Percentiles rank a stretch among this genome's conserved stretches.
These are phyloP conservation scores for Diploptera punctata DNA, from an alignment of 2,888 invertebrate genomes.

Conservation along the genomic window DNA sequence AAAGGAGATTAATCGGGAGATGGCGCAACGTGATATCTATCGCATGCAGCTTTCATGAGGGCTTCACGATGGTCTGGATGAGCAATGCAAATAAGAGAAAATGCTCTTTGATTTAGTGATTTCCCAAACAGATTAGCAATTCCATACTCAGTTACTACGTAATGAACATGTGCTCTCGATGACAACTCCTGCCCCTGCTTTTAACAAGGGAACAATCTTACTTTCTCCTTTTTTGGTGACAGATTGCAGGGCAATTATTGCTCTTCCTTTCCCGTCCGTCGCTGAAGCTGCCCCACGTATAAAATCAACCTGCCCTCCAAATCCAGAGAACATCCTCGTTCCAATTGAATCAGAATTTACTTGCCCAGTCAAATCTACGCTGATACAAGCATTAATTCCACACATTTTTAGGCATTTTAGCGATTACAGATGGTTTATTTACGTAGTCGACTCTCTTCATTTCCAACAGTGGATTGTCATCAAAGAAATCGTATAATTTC, in stretches of 20 bases:
- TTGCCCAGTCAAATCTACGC: slow-evolving; percentile 92
- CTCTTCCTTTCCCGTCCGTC: slow-evolving; percentile 84
- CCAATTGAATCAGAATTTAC: slow-evolving; percentile 94
- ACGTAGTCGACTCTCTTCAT: slow-evolving; percentile 66
- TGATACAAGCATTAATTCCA: slow-evolving; percentile 95
- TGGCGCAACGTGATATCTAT: slow-evolving; percentile 81
- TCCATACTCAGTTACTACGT: slow-evolving; percentile 92
- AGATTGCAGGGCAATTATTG: slow-evolving; percentile 90
- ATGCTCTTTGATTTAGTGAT: slow-evolving; percentile 85
- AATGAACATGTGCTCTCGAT: slow-evolving; percentile 89
- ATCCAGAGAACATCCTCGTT: slow-evolving; percentile 74
- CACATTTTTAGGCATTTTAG: too few relatives aligned
- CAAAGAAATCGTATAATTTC: slow-evolving; percentile 87
- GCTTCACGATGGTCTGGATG: slow-evolving; percentile 86
- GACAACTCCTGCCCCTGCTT: slow-evolving; percentile 93
- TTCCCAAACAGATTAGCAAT: slow-evolving; percentile 91
- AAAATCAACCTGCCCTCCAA: slow-evolving; percentile 95
- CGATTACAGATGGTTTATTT: slow-evolving; percentile 82
- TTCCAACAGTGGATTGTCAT: slow-evolving; percentile 83
- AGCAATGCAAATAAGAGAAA: slow-evolving; percentile 86
- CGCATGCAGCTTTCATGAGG: slow-evolving; percentile 87
- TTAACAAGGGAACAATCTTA: slow-evolving; percentile 84
- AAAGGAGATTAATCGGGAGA: slow-evolving; percentile 53
- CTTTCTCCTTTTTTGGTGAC: slow-evolving; percentile 76
- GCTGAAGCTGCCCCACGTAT: slow-evolving; percentile 88